Percentiles rank a stretch among this genome's conserved stretches.
Conservation (phyloP, 2,888 invertebrate genomes). For the Andricus curvator region DNA sequence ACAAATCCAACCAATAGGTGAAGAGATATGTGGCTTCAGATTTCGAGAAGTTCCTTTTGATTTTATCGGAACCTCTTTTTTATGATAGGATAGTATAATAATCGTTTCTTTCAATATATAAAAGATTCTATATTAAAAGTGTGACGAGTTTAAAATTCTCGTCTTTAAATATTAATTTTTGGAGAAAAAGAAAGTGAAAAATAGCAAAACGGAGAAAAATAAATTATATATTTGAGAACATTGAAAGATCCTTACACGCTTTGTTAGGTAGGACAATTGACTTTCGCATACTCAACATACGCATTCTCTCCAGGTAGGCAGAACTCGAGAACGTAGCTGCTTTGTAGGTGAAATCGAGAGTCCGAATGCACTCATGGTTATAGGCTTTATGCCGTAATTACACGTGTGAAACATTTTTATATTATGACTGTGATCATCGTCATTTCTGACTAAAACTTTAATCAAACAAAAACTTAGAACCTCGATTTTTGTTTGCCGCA, state of each 20-base stretch:
- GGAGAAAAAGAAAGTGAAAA: not conserved
- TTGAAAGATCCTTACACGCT: conserved; percentile 46
- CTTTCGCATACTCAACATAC: conserved; percentile 52
- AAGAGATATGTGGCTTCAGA: no score
- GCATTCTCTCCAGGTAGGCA: not conserved
- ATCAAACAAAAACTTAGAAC: not conserved
- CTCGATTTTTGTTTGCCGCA: no score
- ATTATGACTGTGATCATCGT: not conserved
- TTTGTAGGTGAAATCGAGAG: conserved; percentile 56
- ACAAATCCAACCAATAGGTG: no score
- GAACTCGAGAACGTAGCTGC: conserved; percentile 17
- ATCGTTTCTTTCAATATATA: no score
- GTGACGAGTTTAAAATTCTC: no score
- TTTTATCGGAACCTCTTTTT: no score
- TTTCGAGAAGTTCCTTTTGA: no score
- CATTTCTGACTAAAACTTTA: not conserved
- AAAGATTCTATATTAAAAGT: no score
- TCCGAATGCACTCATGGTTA: conserved; percentile 40
- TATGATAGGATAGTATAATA: no score
- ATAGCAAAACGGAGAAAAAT: not conserved
- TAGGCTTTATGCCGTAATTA: conserved; percentile 29
- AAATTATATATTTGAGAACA: not conserved
- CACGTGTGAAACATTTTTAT: conserved; percentile 15
- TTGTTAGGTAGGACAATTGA: conserved; percentile 50
- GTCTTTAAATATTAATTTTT: no score